Conservation (phyloP, 2,797 vertebrate genomes). For the Macropus fuliginosus region DNA sequence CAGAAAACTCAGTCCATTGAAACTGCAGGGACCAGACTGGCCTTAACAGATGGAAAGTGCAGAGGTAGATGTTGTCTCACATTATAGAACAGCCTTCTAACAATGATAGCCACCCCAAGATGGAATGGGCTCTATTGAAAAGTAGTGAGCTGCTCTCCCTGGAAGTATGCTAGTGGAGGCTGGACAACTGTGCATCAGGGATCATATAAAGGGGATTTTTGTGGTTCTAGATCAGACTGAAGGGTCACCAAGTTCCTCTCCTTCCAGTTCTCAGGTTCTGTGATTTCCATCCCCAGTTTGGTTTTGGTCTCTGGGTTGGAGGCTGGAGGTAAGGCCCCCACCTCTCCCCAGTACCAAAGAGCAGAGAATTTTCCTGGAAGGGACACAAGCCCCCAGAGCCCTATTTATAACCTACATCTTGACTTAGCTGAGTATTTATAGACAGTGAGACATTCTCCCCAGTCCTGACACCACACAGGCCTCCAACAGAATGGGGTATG, state of each 20-base stretch:
- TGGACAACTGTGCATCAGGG: fast-evolving
- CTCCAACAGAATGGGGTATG: background rate
- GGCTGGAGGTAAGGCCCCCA: conserved; percentile 21
- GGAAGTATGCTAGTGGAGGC: background rate
- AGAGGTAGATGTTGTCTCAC: background rate
- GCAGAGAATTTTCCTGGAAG: conserved; percentile 71
- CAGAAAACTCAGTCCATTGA: background rate
- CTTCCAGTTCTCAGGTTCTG: background rate
- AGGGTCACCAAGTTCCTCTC: background rate
- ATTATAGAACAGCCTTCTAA: background rate
- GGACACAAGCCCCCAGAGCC: conserved; percentile 45
- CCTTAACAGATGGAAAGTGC: background rate
- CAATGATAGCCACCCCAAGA: background rate
- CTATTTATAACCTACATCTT: background rate
- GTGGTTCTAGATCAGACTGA: fast-evolving
- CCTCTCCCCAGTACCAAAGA: conserved; percentile 48
- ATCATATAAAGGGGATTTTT: background rate
- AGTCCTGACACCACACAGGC: background rate
- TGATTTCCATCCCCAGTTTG: background rate
- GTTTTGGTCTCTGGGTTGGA: background rate
- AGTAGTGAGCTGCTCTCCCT: background rate
- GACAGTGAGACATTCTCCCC: background rate
- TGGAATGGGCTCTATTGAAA: background rate
- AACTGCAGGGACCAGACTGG: background rate
- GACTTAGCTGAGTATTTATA: background rate